Percentiles rank a stretch among this genome's conserved stretches.
These are phyloP conservation scores for Gymnothorax javanicus DNA, from an alignment of 2,797 vertebrate species.

Conservation along the genomic window DNA sequence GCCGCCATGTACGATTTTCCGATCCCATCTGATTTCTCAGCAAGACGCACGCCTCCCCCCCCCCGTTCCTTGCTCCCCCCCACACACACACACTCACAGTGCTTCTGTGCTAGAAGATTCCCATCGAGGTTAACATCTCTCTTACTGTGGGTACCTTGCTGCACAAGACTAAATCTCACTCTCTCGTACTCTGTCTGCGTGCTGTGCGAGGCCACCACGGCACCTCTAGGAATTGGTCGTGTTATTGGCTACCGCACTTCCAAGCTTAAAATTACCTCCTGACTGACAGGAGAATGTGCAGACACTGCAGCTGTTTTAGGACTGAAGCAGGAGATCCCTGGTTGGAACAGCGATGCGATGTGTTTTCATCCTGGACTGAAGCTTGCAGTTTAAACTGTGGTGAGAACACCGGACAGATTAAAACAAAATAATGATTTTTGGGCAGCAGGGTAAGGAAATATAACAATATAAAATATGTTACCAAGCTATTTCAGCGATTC, in stretches of 20 bases:
- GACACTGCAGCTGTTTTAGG: background rate
- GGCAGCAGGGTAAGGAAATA: background rate
- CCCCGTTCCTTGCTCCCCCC: background rate
- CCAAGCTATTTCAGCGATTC: background rate
- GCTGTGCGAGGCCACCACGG: background rate
- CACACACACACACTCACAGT: background rate
- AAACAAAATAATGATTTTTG: background rate
- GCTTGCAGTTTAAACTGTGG: background rate
- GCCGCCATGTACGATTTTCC: background rate
- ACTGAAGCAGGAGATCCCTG: background rate
- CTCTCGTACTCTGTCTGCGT: background rate
- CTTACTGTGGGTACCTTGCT: too few relatives aligned
- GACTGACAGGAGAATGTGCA: background rate
- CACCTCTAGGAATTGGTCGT: background rate
- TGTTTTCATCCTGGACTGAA: background rate
- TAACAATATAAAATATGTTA: background rate
- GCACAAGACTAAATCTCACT: background rate
- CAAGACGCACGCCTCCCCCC: background rate
- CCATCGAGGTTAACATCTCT: too few relatives aligned
- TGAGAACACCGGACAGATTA: background rate
- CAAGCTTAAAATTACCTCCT: background rate
- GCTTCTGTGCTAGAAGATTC: background rate
- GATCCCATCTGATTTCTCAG: background rate
- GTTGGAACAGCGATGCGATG: background rate
- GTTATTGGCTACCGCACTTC: background rate